A percentile compares a stretch with the other conserved stretches of the same genome.
Evolutionary conservation across 2,113 vertebrate genomes (phyloP).

Genomic region (Cariama cristata): DNA sequence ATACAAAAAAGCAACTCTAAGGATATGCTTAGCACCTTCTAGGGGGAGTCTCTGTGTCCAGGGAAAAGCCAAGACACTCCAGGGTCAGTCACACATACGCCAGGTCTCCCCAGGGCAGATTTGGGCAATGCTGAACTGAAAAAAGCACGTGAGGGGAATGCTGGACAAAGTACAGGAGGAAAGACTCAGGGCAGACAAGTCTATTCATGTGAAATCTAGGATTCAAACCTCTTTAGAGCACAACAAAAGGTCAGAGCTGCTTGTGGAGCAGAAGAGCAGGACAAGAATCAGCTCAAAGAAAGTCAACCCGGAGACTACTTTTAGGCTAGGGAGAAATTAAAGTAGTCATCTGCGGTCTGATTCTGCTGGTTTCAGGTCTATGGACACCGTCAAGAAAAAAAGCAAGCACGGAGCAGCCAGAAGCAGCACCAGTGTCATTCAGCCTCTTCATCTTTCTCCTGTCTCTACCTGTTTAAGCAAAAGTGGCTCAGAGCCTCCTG

Average conservation of each 20-base stretch:
- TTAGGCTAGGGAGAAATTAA: neutral
- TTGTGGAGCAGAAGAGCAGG: neutral
- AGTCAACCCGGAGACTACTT: neutral
- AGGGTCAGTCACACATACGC: no score
- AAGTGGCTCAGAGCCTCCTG: neutral
- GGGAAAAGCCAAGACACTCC: neutral
- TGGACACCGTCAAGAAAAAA: neutral
- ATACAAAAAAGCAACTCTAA: neutral
- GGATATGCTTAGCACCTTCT: neutral
- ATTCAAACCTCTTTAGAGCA: neutral
- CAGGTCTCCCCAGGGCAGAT: neutral
- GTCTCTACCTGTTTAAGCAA: neutral
- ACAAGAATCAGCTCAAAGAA: neutral
- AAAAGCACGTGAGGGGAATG: fast-evolving
- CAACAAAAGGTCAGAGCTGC: neutral
- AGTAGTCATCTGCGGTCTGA: neutral
- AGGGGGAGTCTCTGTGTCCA: neutral
- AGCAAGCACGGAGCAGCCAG: neutral
- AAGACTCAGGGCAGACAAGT: neutral
- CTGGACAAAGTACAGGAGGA: neutral
- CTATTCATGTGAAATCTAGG: neutral
- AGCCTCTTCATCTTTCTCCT: neutral
- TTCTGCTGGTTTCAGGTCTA: neutral
- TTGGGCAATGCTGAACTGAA: neutral
- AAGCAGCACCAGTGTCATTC: neutral